Base-by-base conservation (phyloP, 2,888 invertebrate species). In the Tanytarsus gracilentus region DNA sequence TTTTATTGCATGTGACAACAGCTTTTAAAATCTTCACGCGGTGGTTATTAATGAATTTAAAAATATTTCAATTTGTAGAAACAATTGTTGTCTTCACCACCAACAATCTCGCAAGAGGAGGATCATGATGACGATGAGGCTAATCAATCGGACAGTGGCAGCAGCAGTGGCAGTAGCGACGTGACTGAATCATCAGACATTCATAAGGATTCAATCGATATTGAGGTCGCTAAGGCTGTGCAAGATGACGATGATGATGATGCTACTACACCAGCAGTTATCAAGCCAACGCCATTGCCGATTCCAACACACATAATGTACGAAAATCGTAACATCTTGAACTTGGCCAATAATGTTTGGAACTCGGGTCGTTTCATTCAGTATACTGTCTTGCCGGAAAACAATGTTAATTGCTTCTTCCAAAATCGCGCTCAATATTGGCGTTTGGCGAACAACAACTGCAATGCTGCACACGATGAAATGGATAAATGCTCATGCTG, bases 341-440 rank as follows among this genome's bases (percentile, higher is more conserved):
- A 56, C 27, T 56, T 56, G 56, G 14, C 3, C 7, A 16, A 11
- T 1, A 56, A 56, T 26, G 18, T 25, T 2, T n/a, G n/a, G 7
- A 36, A 11, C n/a, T 27, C 40, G 14, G 40, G 56, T 18, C 25
- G 14, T 14, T 36, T 56, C 14, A 16, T 44, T 16, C 40, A 29
- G 11, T 56, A 40, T 23, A 56, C 56, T 4, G 16, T 56, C 11
- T 56, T 56, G 16, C 56, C 56, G 6, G 56, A 56, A 18, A 56
- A 56, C 33, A 56, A 56, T 25, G 26, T 56, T 16, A 25, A 25
- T 5, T 40, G 40, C 14, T 56, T 56, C 56, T 56, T 56, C 21
- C 56, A 56, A 36, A 56, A 56, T 18, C 56, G 56, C 4, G 56
- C 56, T 40, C 56, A 56, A 56, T 56, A 56, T 16, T 56, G 36